Evolutionary conservation across 2,113 vertebrate species (phyloP).

Genomic region (Ginglymostoma cirratum): DNA sequence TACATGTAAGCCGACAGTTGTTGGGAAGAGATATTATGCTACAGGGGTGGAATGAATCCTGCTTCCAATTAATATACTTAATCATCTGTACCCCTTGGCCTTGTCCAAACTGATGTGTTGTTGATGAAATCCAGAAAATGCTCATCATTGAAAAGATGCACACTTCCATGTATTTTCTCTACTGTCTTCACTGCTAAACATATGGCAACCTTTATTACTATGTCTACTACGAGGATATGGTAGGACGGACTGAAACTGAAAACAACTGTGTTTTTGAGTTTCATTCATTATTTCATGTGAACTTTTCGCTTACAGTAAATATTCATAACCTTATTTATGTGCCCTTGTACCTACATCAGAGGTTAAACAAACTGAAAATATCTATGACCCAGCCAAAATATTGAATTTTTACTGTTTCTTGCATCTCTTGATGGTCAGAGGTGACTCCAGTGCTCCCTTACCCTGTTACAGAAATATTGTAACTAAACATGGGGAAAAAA

Average conservation of each 20-base stretch:
- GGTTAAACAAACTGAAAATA: not conserved
- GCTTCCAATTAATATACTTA: constrained; percentile 11
- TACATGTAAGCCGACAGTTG: not conserved
- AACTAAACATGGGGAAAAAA: not conserved
- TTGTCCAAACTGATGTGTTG: not conserved
- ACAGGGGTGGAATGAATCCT: not conserved
- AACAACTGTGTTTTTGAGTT: not conserved
- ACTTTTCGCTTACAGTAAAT: constrained; percentile 14
- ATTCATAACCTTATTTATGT: not conserved
- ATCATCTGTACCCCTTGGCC: not conserved
- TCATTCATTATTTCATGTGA: constrained; percentile 2
- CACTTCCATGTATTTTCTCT: not conserved
- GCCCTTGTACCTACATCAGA: not conserved
- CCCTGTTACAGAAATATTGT: not conserved
- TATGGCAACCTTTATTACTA: not conserved
- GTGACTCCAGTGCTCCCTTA: not conserved
- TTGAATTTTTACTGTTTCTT: not conserved
- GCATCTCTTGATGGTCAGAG: not conserved
- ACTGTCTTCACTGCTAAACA: not conserved
- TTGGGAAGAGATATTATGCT: not conserved
- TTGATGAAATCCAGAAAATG: constrained; percentile 26
- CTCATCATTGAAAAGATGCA: constrained; percentile 12
- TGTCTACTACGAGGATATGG: not conserved
- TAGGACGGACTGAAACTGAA: not conserved
- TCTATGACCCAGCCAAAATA: not conserved